phyloP scores from a whole-genome alignment of 2,113 vertebrate genomes.

The Forbesichthys papilliferus region DNA sequence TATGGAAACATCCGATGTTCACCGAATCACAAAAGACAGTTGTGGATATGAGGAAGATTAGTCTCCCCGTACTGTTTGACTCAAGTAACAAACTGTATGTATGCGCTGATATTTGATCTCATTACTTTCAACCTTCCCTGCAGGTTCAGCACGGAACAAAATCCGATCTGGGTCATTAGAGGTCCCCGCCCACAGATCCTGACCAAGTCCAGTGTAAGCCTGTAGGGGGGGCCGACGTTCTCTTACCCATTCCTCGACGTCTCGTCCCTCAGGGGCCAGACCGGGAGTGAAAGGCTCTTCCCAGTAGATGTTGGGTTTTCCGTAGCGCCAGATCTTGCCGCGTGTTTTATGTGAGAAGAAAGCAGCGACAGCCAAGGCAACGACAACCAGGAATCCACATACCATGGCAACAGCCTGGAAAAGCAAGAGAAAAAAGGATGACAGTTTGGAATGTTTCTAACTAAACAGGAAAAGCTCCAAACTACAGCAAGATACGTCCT shows the following conservation, averaged over 20 bases:
- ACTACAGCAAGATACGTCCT: constrained; percentile 9
- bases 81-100: constrained; percentile 18
- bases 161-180: constrained; percentile 28
- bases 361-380: constrained; percentile 79
- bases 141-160: constrained; percentile 12
- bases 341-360: constrained; percentile 84
- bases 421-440: constrained; percentile 12
- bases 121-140: constrained; percentile 24
- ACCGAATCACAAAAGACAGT: no score
- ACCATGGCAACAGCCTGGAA: constrained; percentile 85
- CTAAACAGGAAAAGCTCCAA: constrained; percentile 7
- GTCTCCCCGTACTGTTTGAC: constrained; percentile 13
- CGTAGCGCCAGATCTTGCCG: constrained; percentile 85
- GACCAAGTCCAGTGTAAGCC: constrained; percentile 10
- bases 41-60: no score
- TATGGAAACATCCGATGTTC: background rate
- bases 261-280: constrained; percentile 78
- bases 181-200: constrained; percentile 47
- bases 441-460: constrained; percentile 6
- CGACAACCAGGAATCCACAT: constrained; percentile 84
- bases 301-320: constrained; percentile 87
- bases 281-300: constrained; percentile 66
- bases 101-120: no score
- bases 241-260: constrained; percentile 92
- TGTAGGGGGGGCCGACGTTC: background rate